Percentiles rank a stretch among this genome's conserved stretches.
phyloP scores from a whole-genome alignment of 2,888 invertebrate species.

The Psylliodes chrysocephalus region DNA sequence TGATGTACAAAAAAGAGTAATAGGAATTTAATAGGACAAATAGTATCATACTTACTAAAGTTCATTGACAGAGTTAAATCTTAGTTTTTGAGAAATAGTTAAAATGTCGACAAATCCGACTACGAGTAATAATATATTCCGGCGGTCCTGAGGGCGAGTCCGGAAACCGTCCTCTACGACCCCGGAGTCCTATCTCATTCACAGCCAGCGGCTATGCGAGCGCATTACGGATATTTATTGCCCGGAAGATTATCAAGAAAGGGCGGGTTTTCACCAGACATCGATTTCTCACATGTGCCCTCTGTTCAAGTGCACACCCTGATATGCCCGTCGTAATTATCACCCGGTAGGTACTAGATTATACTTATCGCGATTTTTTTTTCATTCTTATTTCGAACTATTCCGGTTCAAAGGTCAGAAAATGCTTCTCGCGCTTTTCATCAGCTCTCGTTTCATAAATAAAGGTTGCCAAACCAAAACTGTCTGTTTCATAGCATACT shows the following conservation, averaged over 20 bases:
- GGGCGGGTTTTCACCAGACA: conserved; percentile 60
- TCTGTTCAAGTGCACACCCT: conserved; percentile 53
- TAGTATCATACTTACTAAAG: too few relatives aligned
- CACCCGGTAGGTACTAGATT: too few relatives aligned
- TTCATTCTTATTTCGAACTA: too few relatives aligned
- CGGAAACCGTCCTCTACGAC: conserved; percentile 45
- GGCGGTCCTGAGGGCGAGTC: conserved; percentile 43
- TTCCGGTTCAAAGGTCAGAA: too few relatives aligned
- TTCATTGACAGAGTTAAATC: too few relatives aligned
- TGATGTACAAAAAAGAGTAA: too few relatives aligned
- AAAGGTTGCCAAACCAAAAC: too few relatives aligned
- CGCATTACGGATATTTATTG: conserved; percentile 64
- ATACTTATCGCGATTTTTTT: too few relatives aligned
- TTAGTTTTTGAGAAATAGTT: neutral
- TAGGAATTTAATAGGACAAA: too few relatives aligned
- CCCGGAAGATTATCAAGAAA: conserved; percentile 62
- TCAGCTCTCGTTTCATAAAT: too few relatives aligned
- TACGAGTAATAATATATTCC: conserved; percentile 35
- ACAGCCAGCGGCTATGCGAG: conserved; percentile 64
- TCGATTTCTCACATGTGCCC: conserved; percentile 63
- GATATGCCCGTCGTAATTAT: conserved; percentile 44
- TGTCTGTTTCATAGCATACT: too few relatives aligned
- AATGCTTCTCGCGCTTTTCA: too few relatives aligned
- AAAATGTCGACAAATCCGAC: neutral
- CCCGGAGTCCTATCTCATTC: conserved; percentile 61